phyloP scores from a whole-genome alignment of 2,888 invertebrate species.

The Tetragonula carbonaria region DNA sequence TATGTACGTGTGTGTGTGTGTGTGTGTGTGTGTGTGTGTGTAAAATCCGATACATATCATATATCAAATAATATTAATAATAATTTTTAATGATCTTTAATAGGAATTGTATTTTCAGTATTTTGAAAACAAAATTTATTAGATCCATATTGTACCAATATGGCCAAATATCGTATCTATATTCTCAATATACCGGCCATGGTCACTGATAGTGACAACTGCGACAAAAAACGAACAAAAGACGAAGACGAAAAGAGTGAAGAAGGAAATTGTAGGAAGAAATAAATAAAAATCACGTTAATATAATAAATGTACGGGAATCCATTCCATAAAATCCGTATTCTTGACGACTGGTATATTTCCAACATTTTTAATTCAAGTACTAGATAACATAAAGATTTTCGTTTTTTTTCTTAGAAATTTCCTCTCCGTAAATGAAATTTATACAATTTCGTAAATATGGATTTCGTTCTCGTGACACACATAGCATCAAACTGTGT shows the following conservation, averaged over 20 bases:
- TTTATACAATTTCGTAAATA: background rate
- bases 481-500: slow-evolving; percentile 31
- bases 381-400: background rate
- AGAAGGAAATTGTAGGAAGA: background rate
- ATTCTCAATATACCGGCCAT: no score
- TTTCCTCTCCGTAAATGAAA: background rate
- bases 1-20: background rate
- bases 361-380: background rate
- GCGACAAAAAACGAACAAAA: no score
- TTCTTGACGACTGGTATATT: background rate
- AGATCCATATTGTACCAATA: background rate
- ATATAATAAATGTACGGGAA: background rate
- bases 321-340: background rate
- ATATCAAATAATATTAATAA: background rate
- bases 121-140: background rate
- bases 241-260: background rate
- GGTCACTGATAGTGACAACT: no score
- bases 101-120: background rate
- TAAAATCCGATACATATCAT: background rate
- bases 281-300: background rate
- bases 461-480: background rate
- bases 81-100: background rate
- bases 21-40: no score
- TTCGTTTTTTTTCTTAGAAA: background rate
- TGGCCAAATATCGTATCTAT: background rate